Evolutionary conservation across 1,140 invertebrate species (phyloP), one percentile per base, ranked within the genome.

Genomic region (Paracyclopina nana): DNA sequence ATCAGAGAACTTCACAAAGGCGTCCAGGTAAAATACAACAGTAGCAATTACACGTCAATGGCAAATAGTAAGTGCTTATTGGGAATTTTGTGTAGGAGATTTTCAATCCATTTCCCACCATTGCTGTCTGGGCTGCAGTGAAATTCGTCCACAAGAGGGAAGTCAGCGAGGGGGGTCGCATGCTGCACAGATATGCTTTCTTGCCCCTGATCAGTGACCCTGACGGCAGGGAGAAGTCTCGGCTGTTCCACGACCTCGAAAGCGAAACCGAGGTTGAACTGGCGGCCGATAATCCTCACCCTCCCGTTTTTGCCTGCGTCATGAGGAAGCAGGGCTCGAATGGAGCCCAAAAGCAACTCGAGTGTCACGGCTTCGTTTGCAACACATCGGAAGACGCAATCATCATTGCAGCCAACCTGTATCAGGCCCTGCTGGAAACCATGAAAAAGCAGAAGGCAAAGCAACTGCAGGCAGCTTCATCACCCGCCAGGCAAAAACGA

Each of bases 321-420:
- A 88, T 88, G 80, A 71, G 80, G 55, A 77, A 80, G 56, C 74
- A 76, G 26, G 77, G 77, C 16, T 72, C 79, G 6, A n/a, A n/a
- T n/a, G n/a, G n/a, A n/a, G n/a, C n/a, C n/a, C 75, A 79, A 2
- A 78, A 78, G 58, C 70, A 80, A 53, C 65, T 87, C 42, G 82
- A 88, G 64, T 90, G 84, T 62, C 85, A 91, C 65, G 84, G 79
- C 12, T 91, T 88, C 65, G 79, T 82, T 51, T 90, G 84, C 65
- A 56, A 77, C 42, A 62, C 65, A 27, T 58, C 82, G 11, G 82
- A 88, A 64, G 83, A 88, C 61, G 83, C 85, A 20, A 79, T 90
- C 25, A 80, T 83, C 0, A 82, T 87, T 51, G 84, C 84, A 1
- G 82, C 83, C 6, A 87, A 83, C 45, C 68, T 87, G 40, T 88